These are phyloP conservation scores for Muscidifurax raptorellus DNA, from an alignment of 1,140 invertebrate species.

Conservation along the genomic window DNA sequence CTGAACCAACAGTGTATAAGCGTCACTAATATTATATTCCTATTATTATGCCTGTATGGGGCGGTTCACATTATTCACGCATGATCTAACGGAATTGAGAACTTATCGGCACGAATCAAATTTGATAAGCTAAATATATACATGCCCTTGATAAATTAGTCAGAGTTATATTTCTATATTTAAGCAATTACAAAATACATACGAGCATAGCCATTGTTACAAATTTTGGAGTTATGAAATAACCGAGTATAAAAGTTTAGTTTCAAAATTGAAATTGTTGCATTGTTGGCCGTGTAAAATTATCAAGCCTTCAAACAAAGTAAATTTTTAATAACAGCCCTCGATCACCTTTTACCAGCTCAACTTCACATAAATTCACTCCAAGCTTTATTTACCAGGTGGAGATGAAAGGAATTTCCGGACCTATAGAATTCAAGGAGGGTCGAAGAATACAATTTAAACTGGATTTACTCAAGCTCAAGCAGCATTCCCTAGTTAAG, in stretches of 20 bases:
- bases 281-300: no score
- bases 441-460: conserved; percentile 84
- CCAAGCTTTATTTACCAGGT: conserved; percentile 76
- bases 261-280: no score
- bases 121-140: background rate
- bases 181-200: no score
- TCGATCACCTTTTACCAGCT: background rate
- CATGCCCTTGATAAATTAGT: no score
- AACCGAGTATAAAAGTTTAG: no score
- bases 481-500: conserved; percentile 82
- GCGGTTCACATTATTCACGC: background rate
- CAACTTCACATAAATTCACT: background rate
- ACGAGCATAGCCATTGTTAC: no score
- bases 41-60: background rate
- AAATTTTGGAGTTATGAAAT: no score
- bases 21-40: background rate
- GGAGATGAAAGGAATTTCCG: conserved; percentile 84
- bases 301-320: no score
- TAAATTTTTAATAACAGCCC: no score
- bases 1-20: background rate
- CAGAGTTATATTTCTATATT: no score
- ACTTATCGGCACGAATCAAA: background rate
- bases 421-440: conserved; percentile 87
- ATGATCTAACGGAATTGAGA: background rate
- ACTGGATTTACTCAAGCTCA: conserved; percentile 86